phyloP scores from a whole-genome alignment of 2,888 invertebrate species.

The Chromoteleia sp. region DNA sequence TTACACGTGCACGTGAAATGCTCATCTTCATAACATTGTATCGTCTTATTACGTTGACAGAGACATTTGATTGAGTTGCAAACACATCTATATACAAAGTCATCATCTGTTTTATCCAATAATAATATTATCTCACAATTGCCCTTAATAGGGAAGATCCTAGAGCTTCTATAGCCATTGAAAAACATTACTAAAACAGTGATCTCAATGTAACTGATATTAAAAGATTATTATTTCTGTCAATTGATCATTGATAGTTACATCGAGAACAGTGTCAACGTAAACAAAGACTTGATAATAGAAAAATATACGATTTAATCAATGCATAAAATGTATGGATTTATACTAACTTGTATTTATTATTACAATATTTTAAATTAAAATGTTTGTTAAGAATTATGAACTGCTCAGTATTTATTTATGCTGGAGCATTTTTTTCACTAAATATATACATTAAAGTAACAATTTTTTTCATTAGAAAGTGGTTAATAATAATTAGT shows the following conservation, averaged over 20 bases:
- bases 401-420: too few species aligned
- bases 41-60: neutral
- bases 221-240: constrained; percentile 6
- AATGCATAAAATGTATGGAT: too few species aligned
- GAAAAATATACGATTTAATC: neutral
- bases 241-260: neutral
- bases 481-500: too few species aligned
- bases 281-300: neutral
- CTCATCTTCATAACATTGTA: neutral
- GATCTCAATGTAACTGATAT: neutral
- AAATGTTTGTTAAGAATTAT: too few species aligned
- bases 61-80: constrained; percentile 15
- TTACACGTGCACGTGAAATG: neutral
- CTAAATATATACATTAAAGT: too few species aligned
- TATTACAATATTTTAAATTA: too few species aligned
- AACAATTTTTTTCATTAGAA: too few species aligned
- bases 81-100: constrained; percentile 11
- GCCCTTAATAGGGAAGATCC: neutral
- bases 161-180: neutral
- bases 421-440: too few species aligned
- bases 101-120: constrained; percentile 4
- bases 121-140: neutral
- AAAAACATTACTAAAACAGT: neutral
- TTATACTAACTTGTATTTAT: too few species aligned
- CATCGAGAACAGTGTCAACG: neutral